Conservation (phyloP, 2,888 invertebrate species). For the Spialia ferax region DNA sequence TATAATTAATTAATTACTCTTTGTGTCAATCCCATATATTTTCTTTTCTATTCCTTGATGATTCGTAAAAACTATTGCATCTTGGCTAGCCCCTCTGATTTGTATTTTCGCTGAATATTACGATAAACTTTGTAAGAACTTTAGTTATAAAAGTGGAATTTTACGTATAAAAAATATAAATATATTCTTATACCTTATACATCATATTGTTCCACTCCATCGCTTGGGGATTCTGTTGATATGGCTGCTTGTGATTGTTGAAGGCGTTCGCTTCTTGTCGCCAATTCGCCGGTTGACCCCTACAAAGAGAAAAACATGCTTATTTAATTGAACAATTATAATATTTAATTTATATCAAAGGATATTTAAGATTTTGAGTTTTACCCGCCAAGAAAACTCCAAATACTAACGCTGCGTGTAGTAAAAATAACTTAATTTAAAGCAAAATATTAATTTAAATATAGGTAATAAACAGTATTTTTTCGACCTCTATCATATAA, state of each 20-base stretch:
- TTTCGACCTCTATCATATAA: neutral
- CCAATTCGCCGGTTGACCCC: constrained; percentile 64
- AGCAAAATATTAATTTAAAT: neutral
- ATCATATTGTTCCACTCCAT: constrained; percentile 60
- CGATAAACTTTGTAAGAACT: too few species aligned
- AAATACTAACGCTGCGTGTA: constrained; percentile 67
- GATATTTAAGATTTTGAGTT: constrained; percentile 41
- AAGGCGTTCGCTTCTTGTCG: constrained; percentile 56
- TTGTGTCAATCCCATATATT: too few species aligned
- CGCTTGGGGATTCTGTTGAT: constrained; percentile 42
- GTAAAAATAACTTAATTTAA: neutral
- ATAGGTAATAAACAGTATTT: neutral
- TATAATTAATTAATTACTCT: too few species aligned
- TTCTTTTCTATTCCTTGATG: too few species aligned
- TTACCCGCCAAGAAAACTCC: constrained; percentile 75
- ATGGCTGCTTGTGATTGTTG: constrained; percentile 50
- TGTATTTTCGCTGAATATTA: too few species aligned
- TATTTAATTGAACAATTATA: neutral
- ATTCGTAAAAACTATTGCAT: too few species aligned
- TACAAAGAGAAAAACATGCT: neutral
- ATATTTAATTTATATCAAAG: neutral
- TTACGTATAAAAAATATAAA: neutral
- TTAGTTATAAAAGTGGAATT: too few species aligned
- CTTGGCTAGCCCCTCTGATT: too few species aligned
- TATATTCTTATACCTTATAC: constrained; percentile 55